Evolutionary conservation across 2,113 vertebrate genomes (phyloP).

Genomic region (Larimichthys polyactis): DNA sequence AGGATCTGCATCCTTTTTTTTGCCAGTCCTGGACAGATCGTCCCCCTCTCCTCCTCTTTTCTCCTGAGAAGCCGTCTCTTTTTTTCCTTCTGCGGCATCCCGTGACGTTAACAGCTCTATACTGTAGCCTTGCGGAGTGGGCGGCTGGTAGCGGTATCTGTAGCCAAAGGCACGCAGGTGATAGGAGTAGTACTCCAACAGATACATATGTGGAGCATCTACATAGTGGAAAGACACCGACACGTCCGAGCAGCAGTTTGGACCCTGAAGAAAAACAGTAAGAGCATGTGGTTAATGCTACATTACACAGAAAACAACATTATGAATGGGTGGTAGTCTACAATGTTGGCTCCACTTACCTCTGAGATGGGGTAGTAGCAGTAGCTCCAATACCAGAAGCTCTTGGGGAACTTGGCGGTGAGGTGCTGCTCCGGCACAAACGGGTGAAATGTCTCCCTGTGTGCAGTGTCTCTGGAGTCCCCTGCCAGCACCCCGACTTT

Average conservation of each 20-base stretch:
- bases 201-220: slow-evolving; percentile 75
- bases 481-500: slow-evolving; percentile 83
- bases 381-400: slow-evolving; percentile 90
- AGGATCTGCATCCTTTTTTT: slow-evolving; percentile 14
- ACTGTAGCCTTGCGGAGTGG: slow-evolving; percentile 40
- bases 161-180: slow-evolving; percentile 85
- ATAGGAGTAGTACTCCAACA: slow-evolving; percentile 83
- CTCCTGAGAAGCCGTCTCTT: slow-evolving; percentile 13
- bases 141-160: slow-evolving; percentile 81
- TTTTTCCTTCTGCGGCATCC: slow-evolving; percentile 7
- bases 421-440: slow-evolving; percentile 85
- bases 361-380: slow-evolving; percentile 87
- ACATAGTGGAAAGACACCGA: slow-evolving; percentile 87
- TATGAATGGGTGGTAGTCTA: background rate
- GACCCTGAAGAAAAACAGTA: slow-evolving; percentile 65
- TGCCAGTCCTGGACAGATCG: slow-evolving; percentile 10
- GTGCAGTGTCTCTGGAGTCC: slow-evolving; percentile 80
- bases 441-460: slow-evolving; percentile 85
- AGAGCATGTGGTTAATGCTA: background rate
- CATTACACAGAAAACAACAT: background rate
- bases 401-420: slow-evolving; percentile 81
- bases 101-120: background rate
- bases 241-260: slow-evolving; percentile 85
- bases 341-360: slow-evolving; percentile 70
- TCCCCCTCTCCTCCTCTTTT: background rate